These are phyloP conservation scores for Cherax quadricarinatus DNA, from an alignment of 1,140 invertebrate species.

Conservation along the genomic window DNA sequence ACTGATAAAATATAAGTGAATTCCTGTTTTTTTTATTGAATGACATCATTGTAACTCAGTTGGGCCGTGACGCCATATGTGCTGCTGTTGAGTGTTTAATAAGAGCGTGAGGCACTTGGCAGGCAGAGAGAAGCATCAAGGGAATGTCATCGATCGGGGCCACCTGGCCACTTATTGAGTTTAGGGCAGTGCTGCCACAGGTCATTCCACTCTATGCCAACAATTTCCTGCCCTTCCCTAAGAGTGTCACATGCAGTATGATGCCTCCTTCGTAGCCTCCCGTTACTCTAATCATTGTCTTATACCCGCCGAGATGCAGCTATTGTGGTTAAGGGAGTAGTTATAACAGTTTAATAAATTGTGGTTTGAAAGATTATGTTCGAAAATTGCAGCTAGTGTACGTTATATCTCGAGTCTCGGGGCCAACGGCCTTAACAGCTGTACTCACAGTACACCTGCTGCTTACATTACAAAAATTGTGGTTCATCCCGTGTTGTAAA, in stretches of 20 bases:
- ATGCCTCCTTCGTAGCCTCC: background rate
- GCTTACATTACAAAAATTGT: too few relatives aligned
- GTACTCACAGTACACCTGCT: too few relatives aligned
- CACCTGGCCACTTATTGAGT: slow-evolving; percentile 3
- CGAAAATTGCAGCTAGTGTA: too few relatives aligned
- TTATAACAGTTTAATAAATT: too few relatives aligned
- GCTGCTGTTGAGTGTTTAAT: background rate
- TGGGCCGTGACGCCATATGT: background rate
- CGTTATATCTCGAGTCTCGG: too few relatives aligned
- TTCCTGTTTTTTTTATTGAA: background rate
- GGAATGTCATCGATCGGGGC: slow-evolving; percentile 32
- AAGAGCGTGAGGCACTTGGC: background rate
- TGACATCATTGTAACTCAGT: background rate
- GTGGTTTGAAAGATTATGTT: too few relatives aligned
- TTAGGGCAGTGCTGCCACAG: too few relatives aligned
- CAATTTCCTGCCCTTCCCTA: background rate
- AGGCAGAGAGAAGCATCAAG: background rate
- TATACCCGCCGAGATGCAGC: too few relatives aligned
- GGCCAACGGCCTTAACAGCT: too few relatives aligned
- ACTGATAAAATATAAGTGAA: background rate
- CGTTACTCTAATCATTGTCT: too few relatives aligned
- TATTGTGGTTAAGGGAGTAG: too few relatives aligned
- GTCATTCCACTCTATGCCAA: background rate
- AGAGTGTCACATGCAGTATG: background rate
- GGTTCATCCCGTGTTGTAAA: too few relatives aligned